A percentile compares a stretch with the other conserved stretches of the same genome.
Evolutionary conservation across 2,888 invertebrate species (phyloP).

Genomic region (Hemicrepidius hirtus): DNA sequence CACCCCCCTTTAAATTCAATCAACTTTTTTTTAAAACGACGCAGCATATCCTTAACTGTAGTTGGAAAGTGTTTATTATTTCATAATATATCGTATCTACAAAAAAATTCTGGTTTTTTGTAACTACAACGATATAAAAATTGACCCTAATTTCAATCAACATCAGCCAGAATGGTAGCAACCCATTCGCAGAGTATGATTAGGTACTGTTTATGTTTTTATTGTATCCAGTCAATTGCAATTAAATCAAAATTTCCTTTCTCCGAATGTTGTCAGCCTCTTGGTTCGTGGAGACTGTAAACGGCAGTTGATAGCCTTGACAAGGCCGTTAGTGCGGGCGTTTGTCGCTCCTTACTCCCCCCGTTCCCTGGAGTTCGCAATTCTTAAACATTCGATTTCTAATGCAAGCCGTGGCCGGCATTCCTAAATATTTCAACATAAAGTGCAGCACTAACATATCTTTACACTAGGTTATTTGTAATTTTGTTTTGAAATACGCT

Average conservation of each 20-base stretch:
- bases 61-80: conserved; percentile 8
- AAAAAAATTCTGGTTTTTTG: neutral
- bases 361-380: conserved; percentile 45
- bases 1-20: neutral
- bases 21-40: neutral
- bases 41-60: neutral
- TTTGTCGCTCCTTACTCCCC: conserved; percentile 55
- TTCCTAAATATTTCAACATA: conserved; percentile 61
- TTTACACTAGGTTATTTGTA: conserved; percentile 49
- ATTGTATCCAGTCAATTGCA: conserved; percentile 9
- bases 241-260: conserved; percentile 49
- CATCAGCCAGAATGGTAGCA: neutral
- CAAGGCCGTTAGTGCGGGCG: conserved; percentile 68
- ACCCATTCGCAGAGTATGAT: neutral
- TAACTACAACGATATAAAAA: conserved; percentile 3
- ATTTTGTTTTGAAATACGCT: conserved; percentile 48
- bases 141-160: conserved; percentile 9
- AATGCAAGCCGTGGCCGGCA: conserved; percentile 57
- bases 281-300: conserved; percentile 44
- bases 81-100: neutral
- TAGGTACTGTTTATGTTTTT: conserved; percentile 16
- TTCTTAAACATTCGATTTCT: conserved; percentile 54
- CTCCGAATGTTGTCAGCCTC: conserved; percentile 50
- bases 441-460: conserved; percentile 56
- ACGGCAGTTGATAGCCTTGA: conserved; percentile 67